Percentiles rank a stretch among this genome's conserved stretches.
phyloP scores from a whole-genome alignment of 1,140 invertebrate species.

The Monochamus saltuarius region DNA sequence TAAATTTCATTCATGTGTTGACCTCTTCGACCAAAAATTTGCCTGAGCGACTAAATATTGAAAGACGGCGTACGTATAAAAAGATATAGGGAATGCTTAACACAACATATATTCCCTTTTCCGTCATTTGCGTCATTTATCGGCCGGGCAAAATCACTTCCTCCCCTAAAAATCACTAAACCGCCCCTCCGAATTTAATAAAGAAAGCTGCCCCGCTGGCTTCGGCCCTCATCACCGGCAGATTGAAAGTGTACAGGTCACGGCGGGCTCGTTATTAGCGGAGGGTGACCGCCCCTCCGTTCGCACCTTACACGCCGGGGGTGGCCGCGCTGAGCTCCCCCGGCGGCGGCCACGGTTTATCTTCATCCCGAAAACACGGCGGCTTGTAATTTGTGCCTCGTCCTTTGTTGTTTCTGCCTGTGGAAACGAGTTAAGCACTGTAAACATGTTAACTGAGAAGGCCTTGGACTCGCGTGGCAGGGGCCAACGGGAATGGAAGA shows the following conservation, averaged over 20 bases:
- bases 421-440: constrained; percentile 12
- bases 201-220: neutral
- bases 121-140: too few species aligned
- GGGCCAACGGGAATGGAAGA: too few species aligned
- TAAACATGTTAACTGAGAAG: constrained; percentile 15
- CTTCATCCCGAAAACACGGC: constrained; percentile 3
- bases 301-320: constrained; percentile 10
- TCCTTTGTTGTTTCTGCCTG: constrained; percentile 14
- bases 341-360: constrained; percentile 10
- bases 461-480: too few species aligned
- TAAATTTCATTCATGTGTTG: too few species aligned
- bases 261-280: constrained; percentile 12
- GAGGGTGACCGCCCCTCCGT: constrained; percentile 12
- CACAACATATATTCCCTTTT: too few species aligned
- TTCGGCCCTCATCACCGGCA: constrained; percentile 1
- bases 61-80: too few species aligned
- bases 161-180: too few species aligned
- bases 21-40: too few species aligned
- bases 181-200: neutral
- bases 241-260: constrained; percentile 16
- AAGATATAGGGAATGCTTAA: too few species aligned
- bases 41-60: too few species aligned
- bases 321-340: constrained; percentile 6
- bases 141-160: too few species aligned
- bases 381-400: constrained; percentile 13